Evolutionary conservation across 1,140 invertebrate genomes (phyloP).

Genomic region (Ctenoplectra terminalis): DNA sequence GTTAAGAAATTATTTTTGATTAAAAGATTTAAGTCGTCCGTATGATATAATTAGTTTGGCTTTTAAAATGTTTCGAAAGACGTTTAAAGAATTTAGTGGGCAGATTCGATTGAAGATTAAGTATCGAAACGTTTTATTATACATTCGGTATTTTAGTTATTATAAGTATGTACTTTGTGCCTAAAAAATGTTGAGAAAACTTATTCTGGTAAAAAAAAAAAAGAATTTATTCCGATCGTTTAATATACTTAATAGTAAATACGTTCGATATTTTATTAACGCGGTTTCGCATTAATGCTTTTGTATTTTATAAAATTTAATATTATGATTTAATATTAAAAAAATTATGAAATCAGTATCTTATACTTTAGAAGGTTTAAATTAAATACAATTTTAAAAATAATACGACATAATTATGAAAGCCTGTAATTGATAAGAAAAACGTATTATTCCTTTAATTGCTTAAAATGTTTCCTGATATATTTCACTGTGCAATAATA

Average conservation of each 20-base stretch:
- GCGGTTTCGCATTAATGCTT: neutral
- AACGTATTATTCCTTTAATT: constrained; percentile 47
- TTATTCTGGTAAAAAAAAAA: constrained; percentile 53
- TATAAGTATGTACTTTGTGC: constrained; percentile 50
- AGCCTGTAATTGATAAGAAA: constrained; percentile 31
- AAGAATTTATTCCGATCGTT: constrained; percentile 26
- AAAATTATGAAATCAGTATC: constrained; percentile 15
- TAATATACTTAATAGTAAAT: constrained; percentile 38
- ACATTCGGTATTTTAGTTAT: constrained; percentile 21
- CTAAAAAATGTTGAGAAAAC: constrained; percentile 25
- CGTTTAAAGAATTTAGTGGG: neutral
- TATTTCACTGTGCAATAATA: constrained; percentile 60
- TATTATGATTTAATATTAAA: constrained; percentile 27
- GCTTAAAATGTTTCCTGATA: constrained; percentile 40
- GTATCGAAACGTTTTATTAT: neutral
- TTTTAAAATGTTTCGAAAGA: constrained; percentile 11
- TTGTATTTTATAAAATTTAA: constrained; percentile 33
- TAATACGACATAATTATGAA: constrained; percentile 15
- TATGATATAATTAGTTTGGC: neutral
- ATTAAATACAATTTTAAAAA: constrained; percentile 40
- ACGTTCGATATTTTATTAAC: constrained; percentile 38
- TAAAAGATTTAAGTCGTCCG: neutral
- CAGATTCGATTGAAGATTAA: neutral
- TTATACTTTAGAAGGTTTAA: constrained; percentile 26
- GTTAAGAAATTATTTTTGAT: constrained; percentile 15